Evolutionary conservation across 2,113 vertebrate genomes (phyloP).

Genomic region (Seriola rivoliana): DNA sequence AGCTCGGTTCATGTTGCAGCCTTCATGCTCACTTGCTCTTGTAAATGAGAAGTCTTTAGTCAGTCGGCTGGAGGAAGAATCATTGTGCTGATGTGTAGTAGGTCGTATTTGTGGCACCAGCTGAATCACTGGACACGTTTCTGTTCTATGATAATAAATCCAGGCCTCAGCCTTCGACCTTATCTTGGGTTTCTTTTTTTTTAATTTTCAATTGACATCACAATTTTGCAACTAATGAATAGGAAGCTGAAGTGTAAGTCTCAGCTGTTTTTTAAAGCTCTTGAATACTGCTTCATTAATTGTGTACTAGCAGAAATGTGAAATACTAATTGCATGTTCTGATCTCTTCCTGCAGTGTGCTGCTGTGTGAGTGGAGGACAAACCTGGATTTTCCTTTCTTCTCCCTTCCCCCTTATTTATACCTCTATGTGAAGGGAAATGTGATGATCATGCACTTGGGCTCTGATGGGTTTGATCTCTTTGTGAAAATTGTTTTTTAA

Average conservation of each 20-base stretch:
- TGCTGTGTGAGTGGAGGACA: slow-evolving; percentile 56
- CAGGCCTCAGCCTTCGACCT: no score
- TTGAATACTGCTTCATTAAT: not conserved
- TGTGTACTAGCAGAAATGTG: not conserved
- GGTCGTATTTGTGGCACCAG: no score
- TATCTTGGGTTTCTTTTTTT: no score
- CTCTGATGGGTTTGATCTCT: slow-evolving; percentile 9
- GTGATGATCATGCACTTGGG: slow-evolving; percentile 2
- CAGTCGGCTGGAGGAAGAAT: not conserved
- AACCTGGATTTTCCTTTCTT: slow-evolving; percentile 27
- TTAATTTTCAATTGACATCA: no score
- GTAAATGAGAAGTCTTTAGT: not conserved
- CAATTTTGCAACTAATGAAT: no score
- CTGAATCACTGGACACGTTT: no score
- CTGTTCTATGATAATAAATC: no score
- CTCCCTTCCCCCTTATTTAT: slow-evolving; percentile 69
- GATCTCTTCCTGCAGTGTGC: slow-evolving; percentile 60
- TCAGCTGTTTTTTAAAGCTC: no score
- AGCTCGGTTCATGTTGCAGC: slow-evolving; percentile 17
- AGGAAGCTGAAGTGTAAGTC: no score
- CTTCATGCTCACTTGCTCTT: not conserved
- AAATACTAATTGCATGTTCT: slow-evolving; percentile 2
- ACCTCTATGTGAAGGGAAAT: slow-evolving; percentile 54
- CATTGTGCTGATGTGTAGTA: not conserved
- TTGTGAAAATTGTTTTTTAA: slow-evolving; percentile 38